A percentile compares a stretch with the other conserved stretches of the same genome.
Evolutionary conservation across 2,797 vertebrate species (phyloP).

Genomic region (Xyrichtys novacula): DNA sequence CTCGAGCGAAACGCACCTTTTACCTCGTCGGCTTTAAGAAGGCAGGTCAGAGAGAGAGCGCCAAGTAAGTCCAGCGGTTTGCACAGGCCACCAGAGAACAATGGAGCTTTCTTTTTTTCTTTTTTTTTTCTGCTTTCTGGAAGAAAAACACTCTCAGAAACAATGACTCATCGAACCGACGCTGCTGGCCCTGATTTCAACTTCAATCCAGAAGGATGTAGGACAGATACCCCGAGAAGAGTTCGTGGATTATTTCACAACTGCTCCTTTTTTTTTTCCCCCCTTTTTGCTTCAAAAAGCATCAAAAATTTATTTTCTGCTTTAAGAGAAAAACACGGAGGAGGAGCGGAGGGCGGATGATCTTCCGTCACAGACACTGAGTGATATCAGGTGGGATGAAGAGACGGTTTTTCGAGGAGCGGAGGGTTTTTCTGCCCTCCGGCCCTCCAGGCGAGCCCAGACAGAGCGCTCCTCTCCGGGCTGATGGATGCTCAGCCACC

Average conservation of each 20-base stretch:
- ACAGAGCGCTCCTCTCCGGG: slow-evolving; percentile 44
- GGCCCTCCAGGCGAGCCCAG: slow-evolving; percentile 49
- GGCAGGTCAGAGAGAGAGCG: background rate
- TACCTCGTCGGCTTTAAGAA: slow-evolving; percentile 19
- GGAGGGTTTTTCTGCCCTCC: slow-evolving; percentile 22
- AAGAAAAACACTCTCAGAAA: slow-evolving; percentile 13
- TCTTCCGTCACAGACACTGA: slow-evolving; percentile 22
- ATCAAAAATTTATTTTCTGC: background rate
- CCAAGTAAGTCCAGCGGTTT: slow-evolving; percentile 40
- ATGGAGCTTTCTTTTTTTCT: slow-evolving; percentile 4
- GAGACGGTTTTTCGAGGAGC: slow-evolving; percentile 12
- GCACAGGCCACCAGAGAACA: slow-evolving; percentile 37
- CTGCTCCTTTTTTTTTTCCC: slow-evolving; percentile 16
- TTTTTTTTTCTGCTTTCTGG: background rate
- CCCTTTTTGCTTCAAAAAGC: background rate
- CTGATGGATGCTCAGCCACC: slow-evolving; percentile 43
- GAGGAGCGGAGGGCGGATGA: slow-evolving; percentile 11
- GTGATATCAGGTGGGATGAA: slow-evolving; percentile 19
- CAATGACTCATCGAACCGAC: slow-evolving; percentile 36
- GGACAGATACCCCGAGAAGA: slow-evolving; percentile 7
- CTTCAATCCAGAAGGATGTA: slow-evolving; percentile 6
- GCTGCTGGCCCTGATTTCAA: slow-evolving; percentile 14
- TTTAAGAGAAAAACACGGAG: background rate
- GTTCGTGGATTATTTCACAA: slow-evolving; percentile 25
- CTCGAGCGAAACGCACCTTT: slow-evolving; percentile 38